Base-by-base conservation (phyloP, 2,797 vertebrate species). In the Merluccius polli region DNA sequence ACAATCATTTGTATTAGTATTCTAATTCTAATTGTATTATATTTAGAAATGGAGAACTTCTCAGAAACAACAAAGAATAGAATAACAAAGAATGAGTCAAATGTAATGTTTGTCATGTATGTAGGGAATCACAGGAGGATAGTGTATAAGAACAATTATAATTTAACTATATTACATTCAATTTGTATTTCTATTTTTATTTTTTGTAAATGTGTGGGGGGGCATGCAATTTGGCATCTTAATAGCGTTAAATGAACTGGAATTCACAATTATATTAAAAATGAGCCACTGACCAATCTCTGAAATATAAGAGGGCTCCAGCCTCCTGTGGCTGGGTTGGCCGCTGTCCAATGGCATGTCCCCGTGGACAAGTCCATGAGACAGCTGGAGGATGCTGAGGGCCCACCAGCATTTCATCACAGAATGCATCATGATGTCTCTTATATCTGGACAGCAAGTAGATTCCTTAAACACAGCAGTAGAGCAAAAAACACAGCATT, bases 381-480 rank as follows among this genome's bases (percentile, higher is more conserved):
- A 86, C 35, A 89, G 71, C 35, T 67, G 87, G 68, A 92, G 59
- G 36, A 92, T 79, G 31, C 82, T 83, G 71, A 92, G 78, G 59
- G 83, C 86, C 76, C 83, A 86, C 65, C 87, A 92, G 78, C 85
- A 87, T 74, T 90, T 79, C 29, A 93, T 77, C 65, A 87, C 44
- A 1, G 78, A 79, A 30, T 88, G 82, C 91, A 93, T 94, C 81
- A 11, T 85, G 73, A 63, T 41, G 65, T 65, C 41, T 11, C 52
- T 36, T 27, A 35, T 38, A 16, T 65, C 32, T 2, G 4, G 3
- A 30, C 4, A 36, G 67, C 24, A 16, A 35, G 71, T 27, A 3
- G 52, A 48, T 12, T 27, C 59, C 65, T 31, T 18, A 32, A 41
- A 32, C 1, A n/a, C 30, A 79, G 33, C 36, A 27, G 70, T 5